A percentile compares a stretch with the other conserved stretches of the same genome.
Evolutionary conservation across 1,140 invertebrate genomes (phyloP).

Genomic region (Ruditapes philippinarum): DNA sequence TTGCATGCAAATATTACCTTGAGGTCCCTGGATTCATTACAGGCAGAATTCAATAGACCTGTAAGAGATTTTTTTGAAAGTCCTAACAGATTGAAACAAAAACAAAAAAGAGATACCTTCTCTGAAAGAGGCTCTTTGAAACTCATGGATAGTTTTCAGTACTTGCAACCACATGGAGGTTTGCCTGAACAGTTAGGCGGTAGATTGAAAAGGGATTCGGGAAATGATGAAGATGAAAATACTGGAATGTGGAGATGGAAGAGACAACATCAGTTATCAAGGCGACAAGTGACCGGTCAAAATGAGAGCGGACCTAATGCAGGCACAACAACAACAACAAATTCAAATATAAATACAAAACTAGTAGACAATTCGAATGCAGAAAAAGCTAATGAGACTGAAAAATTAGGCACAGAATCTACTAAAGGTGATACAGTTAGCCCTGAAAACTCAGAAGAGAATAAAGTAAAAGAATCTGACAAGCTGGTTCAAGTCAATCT

Average conservation of each 20-base stretch:
- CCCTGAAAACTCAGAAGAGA: background rate
- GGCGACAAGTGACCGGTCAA: background rate
- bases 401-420: background rate
- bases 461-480: background rate
- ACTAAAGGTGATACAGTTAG: background rate
- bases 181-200: too few relatives aligned
- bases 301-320: background rate
- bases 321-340: background rate
- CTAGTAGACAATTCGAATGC: background rate
- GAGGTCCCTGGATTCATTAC: conserved; percentile 18
- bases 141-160: too few relatives aligned
- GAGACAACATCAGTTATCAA: background rate
- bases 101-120: too few relatives aligned
- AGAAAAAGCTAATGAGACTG: background rate
- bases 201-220: background rate
- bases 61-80: too few relatives aligned
- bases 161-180: too few relatives aligned
- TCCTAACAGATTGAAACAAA: too few relatives aligned
- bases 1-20: conserved; percentile 24
- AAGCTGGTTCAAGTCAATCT: background rate
- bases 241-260: conserved; percentile 31
- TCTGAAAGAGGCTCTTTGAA: too few relatives aligned
- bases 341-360: background rate
- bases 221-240: background rate
- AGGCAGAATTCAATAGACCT: too few relatives aligned